These are phyloP conservation scores for Xestia rhomboidea DNA, from an alignment of 2,888 invertebrate species.

Conservation along the genomic window DNA sequence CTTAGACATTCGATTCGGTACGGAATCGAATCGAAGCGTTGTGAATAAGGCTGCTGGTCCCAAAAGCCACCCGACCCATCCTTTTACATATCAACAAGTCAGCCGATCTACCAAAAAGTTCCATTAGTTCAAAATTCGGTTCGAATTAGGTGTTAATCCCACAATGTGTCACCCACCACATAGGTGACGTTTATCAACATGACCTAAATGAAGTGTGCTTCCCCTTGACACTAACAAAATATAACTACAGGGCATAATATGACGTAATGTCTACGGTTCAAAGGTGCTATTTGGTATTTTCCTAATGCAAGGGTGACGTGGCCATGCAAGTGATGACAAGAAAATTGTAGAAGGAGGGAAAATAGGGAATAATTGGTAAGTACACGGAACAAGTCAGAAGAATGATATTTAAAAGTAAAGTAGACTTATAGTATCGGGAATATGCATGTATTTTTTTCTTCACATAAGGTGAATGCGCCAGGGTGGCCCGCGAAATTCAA, in stretches of 20 bases:
- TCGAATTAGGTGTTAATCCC: no score
- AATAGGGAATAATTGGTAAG: no score
- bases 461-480: no score
- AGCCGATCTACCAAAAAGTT: neutral
- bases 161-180: slow-evolving; percentile 3
- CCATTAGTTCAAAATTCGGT: neutral
- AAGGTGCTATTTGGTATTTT: slow-evolving; percentile 22
- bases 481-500: no score
- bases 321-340: neutral
- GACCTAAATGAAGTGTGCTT: slow-evolving; percentile 28
- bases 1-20: no score
- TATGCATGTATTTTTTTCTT: no score
- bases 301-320: slow-evolving; percentile 13
- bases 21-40: no score
- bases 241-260: neutral
- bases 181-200: slow-evolving; percentile 1
- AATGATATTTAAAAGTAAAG: neutral
- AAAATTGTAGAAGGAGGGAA: neutral
- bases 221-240: slow-evolving; percentile 26
- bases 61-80: no score
- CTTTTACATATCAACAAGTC: neutral
- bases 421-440: no score
- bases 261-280: slow-evolving; percentile 16
- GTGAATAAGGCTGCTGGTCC: no score
- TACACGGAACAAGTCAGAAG: neutral